phyloP scores from a whole-genome alignment of 2,113 vertebrate genomes.

The Chinchilla lanigera region DNA sequence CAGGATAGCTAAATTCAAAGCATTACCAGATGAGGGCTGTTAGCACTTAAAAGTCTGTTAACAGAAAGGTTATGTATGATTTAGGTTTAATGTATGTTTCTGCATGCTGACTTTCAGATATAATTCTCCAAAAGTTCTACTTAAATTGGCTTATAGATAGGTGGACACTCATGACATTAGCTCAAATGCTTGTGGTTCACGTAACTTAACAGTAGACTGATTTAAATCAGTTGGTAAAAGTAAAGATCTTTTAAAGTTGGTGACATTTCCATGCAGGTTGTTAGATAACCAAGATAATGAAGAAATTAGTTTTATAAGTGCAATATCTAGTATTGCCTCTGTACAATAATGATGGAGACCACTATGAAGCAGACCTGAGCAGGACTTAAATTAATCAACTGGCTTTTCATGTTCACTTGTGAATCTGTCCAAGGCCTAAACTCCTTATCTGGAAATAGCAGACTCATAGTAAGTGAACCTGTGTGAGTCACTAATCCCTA shows the following conservation, averaged over 20 bases:
- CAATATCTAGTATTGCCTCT: not conserved
- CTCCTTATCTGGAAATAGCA: too few species aligned
- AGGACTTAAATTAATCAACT: too few species aligned
- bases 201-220: not conserved
- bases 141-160: not conserved
- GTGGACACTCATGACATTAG: not conserved
- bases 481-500: too few species aligned
- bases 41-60: not conserved
- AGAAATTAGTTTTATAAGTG: not conserved
- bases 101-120: not conserved
- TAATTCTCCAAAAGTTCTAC: not conserved
- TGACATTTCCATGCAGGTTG: not conserved
- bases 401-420: too few species aligned
- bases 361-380: too few species aligned
- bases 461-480: too few species aligned
- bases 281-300: not conserved
- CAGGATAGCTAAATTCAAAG: not conserved
- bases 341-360: not conserved
- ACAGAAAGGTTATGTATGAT: not conserved
- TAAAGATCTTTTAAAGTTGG: not conserved
- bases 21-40: not conserved
- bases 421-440: too few species aligned
- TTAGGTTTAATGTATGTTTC: not conserved
- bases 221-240: not conserved
- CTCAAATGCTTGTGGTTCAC: not conserved